These are phyloP conservation scores for Dreissena rostriformis DNA, from an alignment of 1,140 invertebrate species.

Conservation along the genomic window DNA sequence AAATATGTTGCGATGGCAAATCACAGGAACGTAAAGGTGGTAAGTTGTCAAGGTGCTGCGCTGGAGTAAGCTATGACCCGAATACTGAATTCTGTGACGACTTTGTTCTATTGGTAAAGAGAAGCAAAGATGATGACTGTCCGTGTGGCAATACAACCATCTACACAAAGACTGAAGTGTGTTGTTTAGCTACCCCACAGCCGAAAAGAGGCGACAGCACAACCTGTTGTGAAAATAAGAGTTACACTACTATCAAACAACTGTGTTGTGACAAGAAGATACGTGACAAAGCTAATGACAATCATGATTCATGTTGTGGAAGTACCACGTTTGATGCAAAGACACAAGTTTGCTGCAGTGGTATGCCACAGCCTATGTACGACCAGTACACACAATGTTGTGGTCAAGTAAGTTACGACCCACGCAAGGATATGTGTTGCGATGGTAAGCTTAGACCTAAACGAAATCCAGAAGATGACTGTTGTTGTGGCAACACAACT, in stretches of 20 bases:
- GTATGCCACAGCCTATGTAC: constrained; percentile 35
- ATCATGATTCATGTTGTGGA: constrained; percentile 53
- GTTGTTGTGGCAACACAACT: constrained; percentile 51
- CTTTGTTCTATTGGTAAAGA: constrained; percentile 16
- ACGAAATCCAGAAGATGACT: constrained; percentile 31
- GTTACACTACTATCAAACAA: constrained; percentile 33
- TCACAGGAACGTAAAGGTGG: constrained; percentile 54
- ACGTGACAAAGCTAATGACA: constrained; percentile 26
- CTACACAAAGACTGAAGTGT: constrained; percentile 46
- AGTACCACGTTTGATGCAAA: constrained; percentile 42
- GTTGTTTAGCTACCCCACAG: constrained; percentile 39
- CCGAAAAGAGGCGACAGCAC: constrained; percentile 25
- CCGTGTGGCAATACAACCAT: constrained; percentile 47
- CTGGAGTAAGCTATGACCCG: constrained; percentile 38
- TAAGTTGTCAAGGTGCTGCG: constrained; percentile 40
- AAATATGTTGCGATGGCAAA: constrained; percentile 49
- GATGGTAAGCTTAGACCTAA: constrained; percentile 46
- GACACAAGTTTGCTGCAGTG: constrained; percentile 40
- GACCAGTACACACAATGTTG: constrained; percentile 41
- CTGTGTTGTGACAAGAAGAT: constrained; percentile 44
- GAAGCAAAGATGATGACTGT: constrained; percentile 45
- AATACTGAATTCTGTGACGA: constrained; percentile 43
- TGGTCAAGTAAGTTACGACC: constrained; percentile 45
- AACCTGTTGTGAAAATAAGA: constrained; percentile 41
- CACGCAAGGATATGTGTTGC: constrained; percentile 50